Evolutionary conservation across 2,888 invertebrate species (phyloP).

Genomic region (Schizaphis graminum): DNA sequence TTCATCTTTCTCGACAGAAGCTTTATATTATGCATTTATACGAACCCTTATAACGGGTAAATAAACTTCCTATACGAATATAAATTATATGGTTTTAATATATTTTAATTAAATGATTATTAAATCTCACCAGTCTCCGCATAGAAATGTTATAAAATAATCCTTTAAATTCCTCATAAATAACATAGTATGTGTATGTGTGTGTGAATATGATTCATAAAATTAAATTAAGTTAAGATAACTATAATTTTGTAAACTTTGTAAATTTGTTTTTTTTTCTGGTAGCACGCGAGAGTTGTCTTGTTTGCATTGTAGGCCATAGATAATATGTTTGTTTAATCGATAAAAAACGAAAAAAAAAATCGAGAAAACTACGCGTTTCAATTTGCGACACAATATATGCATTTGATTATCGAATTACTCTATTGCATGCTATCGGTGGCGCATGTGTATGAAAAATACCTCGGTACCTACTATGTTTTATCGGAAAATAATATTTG

Average conservation of each 20-base stretch:
- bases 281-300: background rate
- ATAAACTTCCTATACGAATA: background rate
- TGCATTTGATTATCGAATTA: slow-evolving; percentile 28
- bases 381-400: background rate
- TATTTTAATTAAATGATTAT: background rate
- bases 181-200: background rate
- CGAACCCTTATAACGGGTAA: background rate
- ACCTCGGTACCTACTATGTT: background rate
- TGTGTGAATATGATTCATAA: background rate
- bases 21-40: background rate
- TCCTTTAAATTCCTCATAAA: background rate
- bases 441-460: background rate
- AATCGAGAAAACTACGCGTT: background rate
- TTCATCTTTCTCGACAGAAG: background rate
- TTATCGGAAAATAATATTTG: background rate
- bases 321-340: background rate
- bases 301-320: background rate
- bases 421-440: background rate
- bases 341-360: slow-evolving; percentile 16
- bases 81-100: background rate
- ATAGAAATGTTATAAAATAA: background rate
- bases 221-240: background rate
- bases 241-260: background rate
- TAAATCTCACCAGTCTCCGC: background rate
- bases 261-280: background rate